These are phyloP conservation scores for Campoletis raptor DNA, from an alignment of 2,888 invertebrate genomes.

Conservation along the genomic window DNA sequence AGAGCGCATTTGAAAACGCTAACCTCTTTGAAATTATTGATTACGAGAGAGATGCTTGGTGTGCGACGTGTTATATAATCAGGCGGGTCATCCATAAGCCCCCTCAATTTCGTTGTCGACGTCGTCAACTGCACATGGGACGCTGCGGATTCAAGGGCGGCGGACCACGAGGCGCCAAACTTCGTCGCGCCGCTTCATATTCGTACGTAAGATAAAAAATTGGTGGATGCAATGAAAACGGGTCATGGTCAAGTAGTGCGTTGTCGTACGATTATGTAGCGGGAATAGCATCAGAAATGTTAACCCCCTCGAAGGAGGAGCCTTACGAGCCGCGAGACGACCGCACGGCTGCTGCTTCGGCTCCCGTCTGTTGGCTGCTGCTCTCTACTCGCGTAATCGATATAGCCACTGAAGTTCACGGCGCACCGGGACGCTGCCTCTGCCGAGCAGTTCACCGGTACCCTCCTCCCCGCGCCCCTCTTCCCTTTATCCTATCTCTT, in stretches of 20 bases:
- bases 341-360: slow-evolving; percentile 44
- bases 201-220: too few species aligned
- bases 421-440: slow-evolving; percentile 77
- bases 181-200: too few species aligned
- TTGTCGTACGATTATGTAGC: not conserved
- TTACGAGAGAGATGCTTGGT: slow-evolving; percentile 2
- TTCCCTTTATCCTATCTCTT: slow-evolving; percentile 53
- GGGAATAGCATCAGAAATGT: slow-evolving; percentile 11
- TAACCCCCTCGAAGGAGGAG: slow-evolving; percentile 26
- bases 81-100: not conserved
- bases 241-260: not conserved
- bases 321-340: slow-evolving; percentile 24
- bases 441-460: slow-evolving; percentile 63
- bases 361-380: slow-evolving; percentile 17
- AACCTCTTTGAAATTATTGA: slow-evolving; percentile 12
- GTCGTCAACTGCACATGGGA: slow-evolving; percentile 58
- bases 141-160: slow-evolving; percentile 80
- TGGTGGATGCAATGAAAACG: not conserved
- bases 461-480: slow-evolving; percentile 38
- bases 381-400: slow-evolving; percentile 80
- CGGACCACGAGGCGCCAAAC: slow-evolving; percentile 82
- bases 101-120: slow-evolving; percentile 31
- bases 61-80: not conserved
- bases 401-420: slow-evolving; percentile 83
- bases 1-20: not conserved